Percentiles rank a stretch among this genome's conserved stretches.
phyloP scores from a whole-genome alignment of 2,888 invertebrate genomes.

The Eupelmus urozonus region DNA sequence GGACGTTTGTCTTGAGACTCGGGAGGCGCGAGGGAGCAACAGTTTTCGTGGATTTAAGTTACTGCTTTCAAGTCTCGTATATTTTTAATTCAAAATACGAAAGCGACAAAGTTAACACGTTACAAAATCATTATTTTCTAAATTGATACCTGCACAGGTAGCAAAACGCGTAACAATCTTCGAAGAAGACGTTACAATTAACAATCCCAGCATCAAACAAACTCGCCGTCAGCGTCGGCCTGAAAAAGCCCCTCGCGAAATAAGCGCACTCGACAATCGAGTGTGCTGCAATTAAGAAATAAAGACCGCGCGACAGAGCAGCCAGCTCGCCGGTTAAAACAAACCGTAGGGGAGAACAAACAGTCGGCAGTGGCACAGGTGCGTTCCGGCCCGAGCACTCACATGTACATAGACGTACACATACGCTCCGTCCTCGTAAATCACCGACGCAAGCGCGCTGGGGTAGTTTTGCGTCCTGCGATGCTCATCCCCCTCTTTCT shows the following conservation, averaged over 20 bases:
- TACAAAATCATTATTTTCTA: no score
- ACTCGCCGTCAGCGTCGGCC: no score
- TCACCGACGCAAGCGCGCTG: background rate
- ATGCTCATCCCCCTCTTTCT: background rate
- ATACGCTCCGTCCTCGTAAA: slow-evolving; percentile 28
- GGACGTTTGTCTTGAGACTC: no score
- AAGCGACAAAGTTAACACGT: no score
- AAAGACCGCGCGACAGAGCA: slow-evolving; percentile 11
- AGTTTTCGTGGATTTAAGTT: no score
- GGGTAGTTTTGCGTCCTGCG: slow-evolving; percentile 1
- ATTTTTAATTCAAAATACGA: no score
- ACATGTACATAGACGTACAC: background rate
- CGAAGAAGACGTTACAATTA: no score
- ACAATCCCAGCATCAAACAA: no score
- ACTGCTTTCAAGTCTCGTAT: no score
- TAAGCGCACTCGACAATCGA: background rate
- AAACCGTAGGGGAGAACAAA: slow-evolving; percentile 10
- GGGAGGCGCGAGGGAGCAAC: no score
- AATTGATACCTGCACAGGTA: no score
- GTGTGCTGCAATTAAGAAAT: slow-evolving; percentile 29
- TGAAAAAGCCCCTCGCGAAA: background rate
- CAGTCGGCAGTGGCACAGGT: slow-evolving; percentile 4
- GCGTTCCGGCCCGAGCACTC: background rate
- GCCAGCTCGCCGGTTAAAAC: background rate
- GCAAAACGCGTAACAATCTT: no score